Evolutionary conservation across 2,888 invertebrate species (phyloP).

Genomic region (Serrognathus titanus): DNA sequence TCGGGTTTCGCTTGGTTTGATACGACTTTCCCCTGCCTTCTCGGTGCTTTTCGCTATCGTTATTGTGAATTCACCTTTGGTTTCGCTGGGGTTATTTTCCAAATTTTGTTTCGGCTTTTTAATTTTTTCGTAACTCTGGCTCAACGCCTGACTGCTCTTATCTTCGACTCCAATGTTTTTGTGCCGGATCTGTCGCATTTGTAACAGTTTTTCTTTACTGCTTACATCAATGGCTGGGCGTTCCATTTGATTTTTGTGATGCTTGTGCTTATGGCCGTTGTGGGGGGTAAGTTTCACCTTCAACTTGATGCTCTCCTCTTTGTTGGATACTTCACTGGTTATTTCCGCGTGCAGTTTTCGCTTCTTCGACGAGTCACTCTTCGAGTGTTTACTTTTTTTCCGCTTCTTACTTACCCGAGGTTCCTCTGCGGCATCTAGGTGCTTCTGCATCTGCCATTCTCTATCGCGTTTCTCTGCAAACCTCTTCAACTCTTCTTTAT

Average conservation of each 20-base stretch:
- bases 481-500: conserved; percentile 46
- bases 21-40: conserved; percentile 4
- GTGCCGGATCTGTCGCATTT: conserved; percentile 48
- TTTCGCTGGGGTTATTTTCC: conserved; percentile 12
- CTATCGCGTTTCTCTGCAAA: conserved; percentile 48
- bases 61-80: conserved; percentile 1
- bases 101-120: conserved; percentile 22
- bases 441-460: conserved; percentile 47
- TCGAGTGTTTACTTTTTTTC: conserved; percentile 57
- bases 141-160: conserved; percentile 14
- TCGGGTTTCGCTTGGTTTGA: not conserved
- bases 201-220: conserved; percentile 43
- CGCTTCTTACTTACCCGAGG: conserved; percentile 52
- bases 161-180: conserved; percentile 40
- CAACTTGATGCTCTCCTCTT: conserved; percentile 53
- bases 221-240: conserved; percentile 8
- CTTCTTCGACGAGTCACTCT: conserved; percentile 51
- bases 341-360: conserved; percentile 58
- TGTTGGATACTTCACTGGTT: conserved; percentile 34
- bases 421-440: conserved; percentile 33
- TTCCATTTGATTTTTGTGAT: conserved; percentile 35
- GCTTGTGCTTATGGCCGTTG: conserved; percentile 48
- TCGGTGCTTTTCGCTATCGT: conserved; percentile 7
- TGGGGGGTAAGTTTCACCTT: conserved; percentile 53
- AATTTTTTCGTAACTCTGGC: conserved; percentile 13